These are phyloP conservation scores for Epirrhoe tristata DNA, from an alignment of 2,888 invertebrate genomes.

Conservation along the genomic window DNA sequence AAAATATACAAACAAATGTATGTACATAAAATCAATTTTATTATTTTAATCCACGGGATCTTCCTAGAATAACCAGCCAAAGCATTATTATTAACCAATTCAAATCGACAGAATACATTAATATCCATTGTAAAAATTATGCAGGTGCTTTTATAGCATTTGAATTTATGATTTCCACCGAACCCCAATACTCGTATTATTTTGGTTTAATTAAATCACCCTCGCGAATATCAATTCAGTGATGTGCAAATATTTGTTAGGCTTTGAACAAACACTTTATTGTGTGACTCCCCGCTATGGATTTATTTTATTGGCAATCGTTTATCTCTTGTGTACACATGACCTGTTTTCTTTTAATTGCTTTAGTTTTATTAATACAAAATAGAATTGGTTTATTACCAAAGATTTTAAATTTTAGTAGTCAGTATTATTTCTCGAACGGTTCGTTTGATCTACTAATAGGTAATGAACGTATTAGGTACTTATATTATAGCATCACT, in stretches of 20 bases:
- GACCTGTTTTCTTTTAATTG: conserved; percentile 43
- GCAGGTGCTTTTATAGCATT: conserved; percentile 43
- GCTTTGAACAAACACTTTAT: conserved; percentile 70
- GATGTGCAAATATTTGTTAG: conserved; percentile 71
- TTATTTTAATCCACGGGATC: not conserved
- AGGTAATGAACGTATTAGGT: not conserved
- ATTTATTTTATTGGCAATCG: conserved; percentile 73
- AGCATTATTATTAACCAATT: conserved; percentile 7
- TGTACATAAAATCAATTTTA: not conserved
- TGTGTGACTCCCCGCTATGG: conserved; percentile 62
- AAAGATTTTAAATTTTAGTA: not conserved
- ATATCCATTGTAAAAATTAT: conserved; percentile 17
- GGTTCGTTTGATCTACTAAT: not conserved
- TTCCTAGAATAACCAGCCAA: not conserved
- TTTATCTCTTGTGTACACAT: conserved; percentile 65
- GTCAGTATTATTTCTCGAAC: not conserved
- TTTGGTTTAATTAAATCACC: conserved; percentile 79
- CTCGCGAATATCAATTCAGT: conserved; percentile 56
- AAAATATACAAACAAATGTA: not conserved
- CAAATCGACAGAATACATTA: conserved; percentile 12
- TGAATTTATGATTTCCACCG: conserved; percentile 36
- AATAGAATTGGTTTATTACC: not conserved
- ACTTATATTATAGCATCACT: not conserved
- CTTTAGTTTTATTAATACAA: not conserved
- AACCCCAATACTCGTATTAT: conserved; percentile 62